phyloP scores from a whole-genome alignment of 1,140 invertebrate genomes.

The Trichonephila clavipes region DNA sequence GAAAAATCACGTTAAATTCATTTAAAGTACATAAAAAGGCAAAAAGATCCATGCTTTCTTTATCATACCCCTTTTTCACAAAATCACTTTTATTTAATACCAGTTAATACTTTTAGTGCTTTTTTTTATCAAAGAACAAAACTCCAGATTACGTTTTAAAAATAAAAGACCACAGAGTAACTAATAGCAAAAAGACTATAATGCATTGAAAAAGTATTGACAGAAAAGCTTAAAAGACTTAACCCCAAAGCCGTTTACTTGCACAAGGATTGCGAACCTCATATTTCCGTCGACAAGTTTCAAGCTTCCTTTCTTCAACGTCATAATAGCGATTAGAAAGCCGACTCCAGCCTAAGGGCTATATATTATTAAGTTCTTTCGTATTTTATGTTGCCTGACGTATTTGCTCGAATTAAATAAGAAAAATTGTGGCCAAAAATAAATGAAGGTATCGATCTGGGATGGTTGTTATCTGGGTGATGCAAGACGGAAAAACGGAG shows the following conservation, averaged over 20 bases:
- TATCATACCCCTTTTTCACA: too few species aligned
- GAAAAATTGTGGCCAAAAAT: conserved; percentile 42
- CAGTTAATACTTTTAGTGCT: too few species aligned
- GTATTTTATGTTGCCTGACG: background rate
- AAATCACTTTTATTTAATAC: too few species aligned
- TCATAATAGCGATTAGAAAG: conserved; percentile 32
- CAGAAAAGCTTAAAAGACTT: background rate
- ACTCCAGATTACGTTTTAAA: too few species aligned
- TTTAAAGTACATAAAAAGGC: too few species aligned
- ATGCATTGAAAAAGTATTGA: background rate
- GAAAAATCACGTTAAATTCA: too few species aligned
- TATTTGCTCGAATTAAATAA: background rate
- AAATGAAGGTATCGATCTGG: conserved; percentile 28
- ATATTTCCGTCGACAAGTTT: background rate
- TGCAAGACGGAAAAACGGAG: background rate
- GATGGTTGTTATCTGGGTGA: conserved; percentile 27
- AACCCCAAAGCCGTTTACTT: conserved; percentile 1
- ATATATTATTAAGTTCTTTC: conserved; percentile 41
- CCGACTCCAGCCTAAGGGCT: background rate
- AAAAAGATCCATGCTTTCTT: too few species aligned
- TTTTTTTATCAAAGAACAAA: too few species aligned
- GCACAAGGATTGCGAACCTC: too few species aligned
- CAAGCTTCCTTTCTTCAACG: background rate
- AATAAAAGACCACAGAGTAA: too few species aligned
- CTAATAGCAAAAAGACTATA: too few species aligned